phyloP scores from a whole-genome alignment of 2,888 invertebrate species.

The Epirrita christyi region DNA sequence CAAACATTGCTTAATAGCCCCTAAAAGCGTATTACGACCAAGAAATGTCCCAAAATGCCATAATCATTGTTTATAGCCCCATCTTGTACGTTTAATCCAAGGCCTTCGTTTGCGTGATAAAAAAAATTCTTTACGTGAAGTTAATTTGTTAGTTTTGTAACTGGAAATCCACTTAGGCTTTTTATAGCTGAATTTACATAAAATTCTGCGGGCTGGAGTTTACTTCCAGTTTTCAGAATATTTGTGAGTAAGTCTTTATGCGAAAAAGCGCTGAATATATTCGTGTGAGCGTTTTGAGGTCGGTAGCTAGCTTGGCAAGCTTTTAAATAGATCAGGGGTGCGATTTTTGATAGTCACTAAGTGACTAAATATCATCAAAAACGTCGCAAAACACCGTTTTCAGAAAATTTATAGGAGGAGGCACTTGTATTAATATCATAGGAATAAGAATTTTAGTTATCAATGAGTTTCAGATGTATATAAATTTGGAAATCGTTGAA shows the following conservation, averaged over 20 bases:
- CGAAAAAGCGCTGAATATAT: slow-evolving; percentile 10
- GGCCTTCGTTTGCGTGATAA: slow-evolving; percentile 20
- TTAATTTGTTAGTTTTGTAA: slow-evolving; percentile 30
- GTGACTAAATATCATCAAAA: too few relatives aligned
- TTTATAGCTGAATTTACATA: slow-evolving; percentile 28
- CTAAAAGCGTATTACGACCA: slow-evolving; percentile 23
- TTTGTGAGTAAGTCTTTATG: slow-evolving; percentile 24
- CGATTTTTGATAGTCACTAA: too few relatives aligned
- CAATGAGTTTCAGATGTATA: too few relatives aligned
- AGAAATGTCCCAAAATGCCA: slow-evolving; percentile 29
- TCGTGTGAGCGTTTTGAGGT: slow-evolving; percentile 24
- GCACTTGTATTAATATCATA: too few relatives aligned
- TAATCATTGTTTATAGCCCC: slow-evolving; percentile 30
- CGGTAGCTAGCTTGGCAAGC: slow-evolving; percentile 22
- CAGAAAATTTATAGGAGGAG: too few relatives aligned
- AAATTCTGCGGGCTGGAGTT: slow-evolving; percentile 17
- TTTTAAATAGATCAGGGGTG: slow-evolving; percentile 15
- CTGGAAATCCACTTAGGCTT: slow-evolving; percentile 15
- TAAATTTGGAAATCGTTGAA: too few relatives aligned
- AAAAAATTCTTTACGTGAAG: slow-evolving; percentile 8
- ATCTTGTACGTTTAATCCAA: slow-evolving; percentile 18
- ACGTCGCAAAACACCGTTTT: too few relatives aligned
- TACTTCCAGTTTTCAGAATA: slow-evolving; percentile 21
- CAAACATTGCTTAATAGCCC: slow-evolving; percentile 23
- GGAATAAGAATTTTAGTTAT: too few relatives aligned